A percentile compares a stretch with the other conserved stretches of the same genome.
These are phyloP conservation scores for Scophthalmus maximus DNA, from an alignment of 2,113 vertebrate genomes.

Conservation along the genomic window DNA sequence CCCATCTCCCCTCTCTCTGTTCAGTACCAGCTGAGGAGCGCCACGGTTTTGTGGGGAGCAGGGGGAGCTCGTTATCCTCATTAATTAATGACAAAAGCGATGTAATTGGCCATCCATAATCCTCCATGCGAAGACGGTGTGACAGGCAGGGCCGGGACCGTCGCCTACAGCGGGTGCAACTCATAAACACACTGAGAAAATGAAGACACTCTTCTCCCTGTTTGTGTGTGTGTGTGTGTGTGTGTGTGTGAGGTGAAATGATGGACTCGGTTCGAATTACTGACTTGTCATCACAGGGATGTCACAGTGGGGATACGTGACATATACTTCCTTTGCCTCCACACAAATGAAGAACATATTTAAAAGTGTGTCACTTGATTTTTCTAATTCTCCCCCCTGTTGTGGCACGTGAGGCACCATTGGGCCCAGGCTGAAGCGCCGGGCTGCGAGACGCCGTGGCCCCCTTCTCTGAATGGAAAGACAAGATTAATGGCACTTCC, in stretches of 20 bases:
- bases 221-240: constrained; percentile 31
- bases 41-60: constrained; percentile 77
- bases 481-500: constrained; percentile 95
- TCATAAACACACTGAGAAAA: constrained; percentile 76
- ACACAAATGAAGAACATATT: constrained; percentile 32
- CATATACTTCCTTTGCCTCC: neutral
- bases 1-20: constrained; percentile 48
- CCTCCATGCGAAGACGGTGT: constrained; percentile 80
- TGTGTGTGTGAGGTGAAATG: constrained; percentile 28
- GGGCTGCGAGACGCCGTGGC: constrained; percentile 57
- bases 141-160: constrained; percentile 79
- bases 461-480: constrained; percentile 82
- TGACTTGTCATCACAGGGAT: constrained; percentile 22
- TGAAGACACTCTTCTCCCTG: constrained; percentile 65
- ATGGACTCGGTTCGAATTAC: constrained; percentile 1
- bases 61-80: constrained; percentile 77
- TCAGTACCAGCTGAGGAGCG: constrained; percentile 80
- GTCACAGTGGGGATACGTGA: neutral
- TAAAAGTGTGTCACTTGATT: constrained; percentile 30
- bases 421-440: constrained; percentile 48
- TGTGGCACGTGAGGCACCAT: constrained; percentile 57
- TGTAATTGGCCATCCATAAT: constrained; percentile 88
- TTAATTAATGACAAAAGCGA: constrained; percentile 83
- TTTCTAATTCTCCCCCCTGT: constrained; percentile 38
- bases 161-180: constrained; percentile 61